A percentile compares a stretch with the other conserved stretches of the same genome.
These are phyloP conservation scores for Microtus ochrogaster DNA, from an alignment of 2,113 vertebrate genomes.

Conservation along the genomic window DNA sequence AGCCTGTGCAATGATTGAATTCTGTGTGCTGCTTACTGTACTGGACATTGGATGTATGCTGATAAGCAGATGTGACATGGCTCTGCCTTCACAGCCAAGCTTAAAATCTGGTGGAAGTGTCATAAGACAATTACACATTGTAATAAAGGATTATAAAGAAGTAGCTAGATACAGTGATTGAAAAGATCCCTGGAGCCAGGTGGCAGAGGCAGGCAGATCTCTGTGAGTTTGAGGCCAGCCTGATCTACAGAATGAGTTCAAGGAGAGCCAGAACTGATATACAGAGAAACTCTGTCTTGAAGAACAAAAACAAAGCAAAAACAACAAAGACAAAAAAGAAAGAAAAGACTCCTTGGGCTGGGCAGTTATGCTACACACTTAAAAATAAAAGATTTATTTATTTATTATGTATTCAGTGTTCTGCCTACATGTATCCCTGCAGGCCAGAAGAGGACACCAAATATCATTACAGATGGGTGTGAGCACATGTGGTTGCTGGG, in stretches of 20 bases:
- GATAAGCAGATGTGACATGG: neutral
- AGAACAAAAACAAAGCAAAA: too few relatives aligned
- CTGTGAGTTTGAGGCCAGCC: neutral
- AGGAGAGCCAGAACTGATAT: neutral
- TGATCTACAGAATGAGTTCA: neutral
- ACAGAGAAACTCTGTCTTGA: neutral
- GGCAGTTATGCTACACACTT: too few relatives aligned
- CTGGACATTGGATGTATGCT: neutral
- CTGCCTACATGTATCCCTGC: too few relatives aligned
- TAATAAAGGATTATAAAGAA: conserved; percentile 37
- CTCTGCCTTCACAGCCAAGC: neutral
- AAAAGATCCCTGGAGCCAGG: neutral
- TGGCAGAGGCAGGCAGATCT: neutral
- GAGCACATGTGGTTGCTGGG: too few relatives aligned
- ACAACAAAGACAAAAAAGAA: fast-evolving
- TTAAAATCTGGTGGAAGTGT: neutral
- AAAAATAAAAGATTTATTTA: too few relatives aligned
- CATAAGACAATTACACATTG: conserved; percentile 19
- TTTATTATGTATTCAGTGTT: too few relatives aligned
- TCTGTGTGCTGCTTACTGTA: neutral
- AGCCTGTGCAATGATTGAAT: neutral
- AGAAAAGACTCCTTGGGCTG: too few relatives aligned
- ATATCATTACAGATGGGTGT: too few relatives aligned
- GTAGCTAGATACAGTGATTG: neutral
- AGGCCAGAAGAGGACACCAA: too few relatives aligned